Conservation (phyloP, 2,888 invertebrate genomes). For the Glyphotaelius pellucidus region DNA sequence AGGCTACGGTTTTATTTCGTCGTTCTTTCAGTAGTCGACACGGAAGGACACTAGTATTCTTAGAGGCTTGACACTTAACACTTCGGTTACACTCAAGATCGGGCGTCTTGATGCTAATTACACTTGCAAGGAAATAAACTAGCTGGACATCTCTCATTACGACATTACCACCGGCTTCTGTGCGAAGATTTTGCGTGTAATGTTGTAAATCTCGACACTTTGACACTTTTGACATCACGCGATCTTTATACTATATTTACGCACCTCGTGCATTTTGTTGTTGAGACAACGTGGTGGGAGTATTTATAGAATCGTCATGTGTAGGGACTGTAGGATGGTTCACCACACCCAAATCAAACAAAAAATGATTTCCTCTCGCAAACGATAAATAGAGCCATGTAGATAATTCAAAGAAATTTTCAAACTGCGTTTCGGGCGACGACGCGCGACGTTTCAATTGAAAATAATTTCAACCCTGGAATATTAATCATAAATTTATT, state of each 20-base stretch:
- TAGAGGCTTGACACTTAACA: slow-evolving; percentile 13
- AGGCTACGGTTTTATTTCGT: slow-evolving; percentile 17
- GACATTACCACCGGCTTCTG: background rate
- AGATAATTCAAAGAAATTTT: too few relatives aligned
- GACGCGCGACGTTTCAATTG: too few relatives aligned
- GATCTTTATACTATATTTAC: background rate
- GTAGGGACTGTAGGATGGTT: too few relatives aligned
- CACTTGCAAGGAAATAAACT: background rate
- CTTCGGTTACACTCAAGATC: background rate
- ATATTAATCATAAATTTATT: too few relatives aligned
- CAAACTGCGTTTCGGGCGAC: too few relatives aligned
- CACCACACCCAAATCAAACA: too few relatives aligned
- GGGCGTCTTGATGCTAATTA: slow-evolving; percentile 5
- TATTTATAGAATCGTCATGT: background rate
- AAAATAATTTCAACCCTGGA: too few relatives aligned
- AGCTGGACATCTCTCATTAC: background rate
- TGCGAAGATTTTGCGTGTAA: background rate
- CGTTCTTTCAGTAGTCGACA: slow-evolving; percentile 12
- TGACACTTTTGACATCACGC: background rate
- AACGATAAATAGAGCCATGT: too few relatives aligned
- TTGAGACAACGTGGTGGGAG: background rate
- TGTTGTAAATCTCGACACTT: background rate
- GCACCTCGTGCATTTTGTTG: background rate
- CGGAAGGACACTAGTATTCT: slow-evolving; percentile 40
- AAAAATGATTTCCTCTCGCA: too few relatives aligned